Evolutionary conservation across 1,140 invertebrate species (phyloP).

Genomic region (Anadara kagoshimensis): DNA sequence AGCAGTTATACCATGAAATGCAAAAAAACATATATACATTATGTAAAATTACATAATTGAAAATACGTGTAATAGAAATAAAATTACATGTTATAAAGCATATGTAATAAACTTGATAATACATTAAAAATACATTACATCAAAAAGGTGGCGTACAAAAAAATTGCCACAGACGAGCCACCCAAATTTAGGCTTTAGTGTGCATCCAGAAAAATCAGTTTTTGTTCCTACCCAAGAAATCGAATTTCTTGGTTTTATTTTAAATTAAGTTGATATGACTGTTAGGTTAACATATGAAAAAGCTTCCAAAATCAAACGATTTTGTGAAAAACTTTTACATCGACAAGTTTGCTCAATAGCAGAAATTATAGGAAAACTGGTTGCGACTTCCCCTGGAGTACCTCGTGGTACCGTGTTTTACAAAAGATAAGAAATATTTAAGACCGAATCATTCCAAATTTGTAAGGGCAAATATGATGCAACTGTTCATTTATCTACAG

Average conservation of each 20-base stretch:
- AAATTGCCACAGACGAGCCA: too few species aligned
- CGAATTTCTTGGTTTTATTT: slow-evolving; percentile 9
- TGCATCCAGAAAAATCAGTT: slow-evolving; percentile 16
- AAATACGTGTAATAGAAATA: too few species aligned
- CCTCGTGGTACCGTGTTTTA: slow-evolving; percentile 7
- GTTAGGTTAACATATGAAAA: background rate
- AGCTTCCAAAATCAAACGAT: background rate
- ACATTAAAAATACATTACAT: too few species aligned
- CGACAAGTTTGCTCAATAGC: slow-evolving; percentile 2
- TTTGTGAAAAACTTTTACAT: background rate
- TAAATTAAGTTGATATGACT: slow-evolving; percentile 16
- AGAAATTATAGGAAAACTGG: slow-evolving; percentile 15
- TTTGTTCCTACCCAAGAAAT: slow-evolving; percentile 6
- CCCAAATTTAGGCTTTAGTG: slow-evolving; percentile 5
- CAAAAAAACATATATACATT: too few species aligned
- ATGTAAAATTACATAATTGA: too few species aligned
- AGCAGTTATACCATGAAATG: too few species aligned
- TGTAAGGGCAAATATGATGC: slow-evolving; percentile 8
- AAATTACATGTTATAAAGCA: too few species aligned
- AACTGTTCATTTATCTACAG: background rate
- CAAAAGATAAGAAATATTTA: slow-evolving; percentile 15
- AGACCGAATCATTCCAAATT: slow-evolving; percentile 1
- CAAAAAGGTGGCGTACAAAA: too few species aligned
- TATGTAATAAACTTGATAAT: too few species aligned
- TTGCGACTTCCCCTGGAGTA: slow-evolving; percentile 13